Base-by-base conservation (phyloP, 2,113 vertebrate genomes). In the Salvelinus alpinus region DNA sequence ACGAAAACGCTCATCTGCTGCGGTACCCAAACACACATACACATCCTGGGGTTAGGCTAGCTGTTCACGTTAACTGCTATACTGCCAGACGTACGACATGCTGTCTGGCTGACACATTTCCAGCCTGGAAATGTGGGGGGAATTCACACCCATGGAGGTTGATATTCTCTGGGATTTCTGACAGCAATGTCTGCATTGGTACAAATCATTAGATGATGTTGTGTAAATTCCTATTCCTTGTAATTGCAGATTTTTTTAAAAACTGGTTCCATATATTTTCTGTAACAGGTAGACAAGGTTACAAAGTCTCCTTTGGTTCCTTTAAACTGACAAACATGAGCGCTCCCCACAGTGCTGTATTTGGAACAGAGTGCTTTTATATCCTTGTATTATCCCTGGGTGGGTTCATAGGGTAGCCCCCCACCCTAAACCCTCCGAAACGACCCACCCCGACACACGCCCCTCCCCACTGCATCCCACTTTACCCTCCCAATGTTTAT, bases 321-420 rank as follows among this genome's bases (percentile, higher is more conserved):
- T 64, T 75, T 72, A 67, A 71, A 24, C 83, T 84, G 85, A 84
- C 83, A 84, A 77, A 83, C 81, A 83, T 62, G 71, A 81, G 71
- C 12, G 24, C 82, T 64, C 60, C 83, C 83, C 76, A 48, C 76
- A 0, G 72, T 60, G 81, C 77, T 25, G 72, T 16, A 79, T 79
- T 57, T 34, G 81, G 81, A 83, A 74, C 87, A 71, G 57, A 71
- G 60, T 48, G 67, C 20, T 71, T 64, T 64, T 57, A 60, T 18
- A 51, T 18, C 22, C 74, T 65, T 48, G 31, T 77, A 34, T 73
- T 68, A 79, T 64, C 71, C 64, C 83, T 84, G 81, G 73, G 77
- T 80, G 83, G 78, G 25, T 64, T 80, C 67, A 22, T 14, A 29
- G 4, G 14, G 44, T 51, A 57, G 2, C 51, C 62, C 2, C 22